These are phyloP conservation scores for Ceratosolen solmsi DNA, from an alignment of 1,140 invertebrate species.

Conservation along the genomic window DNA sequence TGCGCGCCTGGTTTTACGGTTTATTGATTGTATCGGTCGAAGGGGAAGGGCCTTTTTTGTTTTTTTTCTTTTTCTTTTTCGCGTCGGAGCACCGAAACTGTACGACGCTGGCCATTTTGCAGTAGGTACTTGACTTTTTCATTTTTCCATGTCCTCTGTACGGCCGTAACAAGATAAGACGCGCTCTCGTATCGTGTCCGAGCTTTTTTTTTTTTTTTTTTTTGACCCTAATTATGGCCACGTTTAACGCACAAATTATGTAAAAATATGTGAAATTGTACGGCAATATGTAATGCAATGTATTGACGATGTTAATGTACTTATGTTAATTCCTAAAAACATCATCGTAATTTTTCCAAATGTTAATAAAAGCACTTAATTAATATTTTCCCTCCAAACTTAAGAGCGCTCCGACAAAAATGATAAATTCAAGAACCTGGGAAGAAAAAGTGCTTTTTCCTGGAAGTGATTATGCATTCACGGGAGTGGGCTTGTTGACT, in stretches of 20 bases:
- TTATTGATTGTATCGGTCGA: background rate
- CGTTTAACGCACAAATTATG: background rate
- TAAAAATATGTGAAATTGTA: background rate
- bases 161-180: background rate
- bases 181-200: background rate
- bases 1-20: conserved; percentile 10
- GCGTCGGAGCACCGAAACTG: background rate
- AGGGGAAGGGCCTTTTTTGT: background rate
- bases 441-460: background rate
- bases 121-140: background rate
- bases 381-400: background rate
- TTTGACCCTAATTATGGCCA: background rate
- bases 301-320: background rate
- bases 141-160: background rate
- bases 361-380: background rate
- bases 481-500: background rate
- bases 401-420: too few species aligned
- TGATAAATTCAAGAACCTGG: too few species aligned
- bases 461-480: background rate
- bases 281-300: background rate
- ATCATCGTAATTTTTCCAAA: background rate
- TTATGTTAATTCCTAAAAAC: background rate
- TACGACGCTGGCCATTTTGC: background rate
- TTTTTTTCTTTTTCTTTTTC: too few species aligned
- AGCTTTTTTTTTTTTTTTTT: too few species aligned